Conservation (phyloP, 2,113 vertebrate species). For the Lanius collurio region DNA sequence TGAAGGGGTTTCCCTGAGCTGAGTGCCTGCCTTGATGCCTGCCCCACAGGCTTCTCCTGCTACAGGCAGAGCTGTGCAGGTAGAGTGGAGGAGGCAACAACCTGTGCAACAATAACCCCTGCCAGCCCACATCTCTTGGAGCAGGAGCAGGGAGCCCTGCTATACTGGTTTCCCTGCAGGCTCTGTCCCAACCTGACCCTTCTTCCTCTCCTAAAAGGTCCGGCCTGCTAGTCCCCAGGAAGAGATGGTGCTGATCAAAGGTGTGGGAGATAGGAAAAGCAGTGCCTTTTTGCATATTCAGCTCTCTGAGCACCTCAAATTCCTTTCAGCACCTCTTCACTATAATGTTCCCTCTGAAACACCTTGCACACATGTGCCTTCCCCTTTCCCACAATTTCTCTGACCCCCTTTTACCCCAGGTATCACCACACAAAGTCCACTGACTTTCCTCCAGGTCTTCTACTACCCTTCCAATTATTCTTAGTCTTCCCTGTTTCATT, state of each 20-base stretch:
- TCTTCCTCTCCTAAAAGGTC: neutral
- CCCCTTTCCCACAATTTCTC: neutral
- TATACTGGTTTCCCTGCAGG: neutral
- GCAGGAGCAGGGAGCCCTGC: neutral
- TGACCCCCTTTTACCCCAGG: neutral
- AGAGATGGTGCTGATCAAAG: neutral
- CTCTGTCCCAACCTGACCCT: neutral
- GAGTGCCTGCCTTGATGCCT: neutral
- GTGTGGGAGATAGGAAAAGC: neutral
- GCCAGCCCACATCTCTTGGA: neutral
- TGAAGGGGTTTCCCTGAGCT: neutral
- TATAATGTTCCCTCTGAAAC: neutral
- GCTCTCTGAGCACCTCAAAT: neutral
- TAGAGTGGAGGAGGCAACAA: neutral
- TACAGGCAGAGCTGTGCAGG: neutral
- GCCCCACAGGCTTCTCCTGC: neutral
- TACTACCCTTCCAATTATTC: neutral
- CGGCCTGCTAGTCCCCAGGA: neutral
- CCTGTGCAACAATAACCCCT: fast-evolving
- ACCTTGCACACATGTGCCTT: neutral
- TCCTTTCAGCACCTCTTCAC: neutral
- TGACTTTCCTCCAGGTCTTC: neutral
- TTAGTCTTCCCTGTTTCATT: neutral
- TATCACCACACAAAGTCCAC: neutral
- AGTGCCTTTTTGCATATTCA: neutral